Evolutionary conservation across 2,888 invertebrate species (phyloP).

Genomic region (Troglohyphantes excavatus): DNA sequence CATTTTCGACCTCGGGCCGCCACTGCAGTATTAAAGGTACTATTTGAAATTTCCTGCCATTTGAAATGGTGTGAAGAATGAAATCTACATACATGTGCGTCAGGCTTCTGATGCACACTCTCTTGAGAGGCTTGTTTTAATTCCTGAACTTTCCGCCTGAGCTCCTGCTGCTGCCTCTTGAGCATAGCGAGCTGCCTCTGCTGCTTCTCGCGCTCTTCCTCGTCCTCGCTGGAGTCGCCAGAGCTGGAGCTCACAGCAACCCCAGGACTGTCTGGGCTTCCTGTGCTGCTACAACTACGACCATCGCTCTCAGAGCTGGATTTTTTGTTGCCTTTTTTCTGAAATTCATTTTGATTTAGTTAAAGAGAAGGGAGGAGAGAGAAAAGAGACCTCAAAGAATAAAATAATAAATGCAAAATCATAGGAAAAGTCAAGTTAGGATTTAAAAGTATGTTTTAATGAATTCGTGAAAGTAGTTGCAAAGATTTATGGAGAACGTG

Average conservation of each 20-base stretch:
- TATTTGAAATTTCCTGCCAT: too few relatives aligned
- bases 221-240: constrained; percentile 75
- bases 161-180: constrained; percentile 73
- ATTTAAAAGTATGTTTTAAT: too few relatives aligned
- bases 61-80: too few relatives aligned
- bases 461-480: too few relatives aligned
- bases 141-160: constrained; percentile 75
- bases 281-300: constrained; percentile 67
- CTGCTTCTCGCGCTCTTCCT: constrained; percentile 74
- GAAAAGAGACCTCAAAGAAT: background rate
- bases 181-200: constrained; percentile 67
- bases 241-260: constrained; percentile 63
- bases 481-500: too few relatives aligned
- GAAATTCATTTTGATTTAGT: constrained; percentile 56
- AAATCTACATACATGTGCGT: constrained; percentile 71
- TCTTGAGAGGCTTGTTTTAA: constrained; percentile 75
- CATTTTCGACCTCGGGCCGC: too few relatives aligned
- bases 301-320: constrained; percentile 75
- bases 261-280: constrained; percentile 48
- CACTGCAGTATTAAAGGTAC: too few relatives aligned
- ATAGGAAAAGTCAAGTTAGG: too few relatives aligned
- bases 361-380: constrained; percentile 16
- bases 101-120: constrained; percentile 67
- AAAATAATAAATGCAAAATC: too few relatives aligned
- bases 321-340: constrained; percentile 71